phyloP scores from a whole-genome alignment of 2,797 vertebrate species.

The Crenuchus spilurus region DNA sequence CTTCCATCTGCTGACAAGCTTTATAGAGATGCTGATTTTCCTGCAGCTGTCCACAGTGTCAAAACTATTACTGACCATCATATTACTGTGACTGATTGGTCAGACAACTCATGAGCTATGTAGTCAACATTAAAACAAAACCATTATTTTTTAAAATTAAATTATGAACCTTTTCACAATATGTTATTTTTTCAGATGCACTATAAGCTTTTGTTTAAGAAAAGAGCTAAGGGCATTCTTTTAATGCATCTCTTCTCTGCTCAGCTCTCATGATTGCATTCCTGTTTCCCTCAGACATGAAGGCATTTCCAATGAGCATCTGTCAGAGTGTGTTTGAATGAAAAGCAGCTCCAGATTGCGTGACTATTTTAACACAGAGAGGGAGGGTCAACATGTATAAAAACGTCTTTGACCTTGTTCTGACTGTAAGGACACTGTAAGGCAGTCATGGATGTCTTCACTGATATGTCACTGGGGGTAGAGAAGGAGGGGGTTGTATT shows the following conservation, averaged over 20 bases:
- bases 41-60: too few relatives aligned
- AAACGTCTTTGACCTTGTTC: slow-evolving; percentile 21
- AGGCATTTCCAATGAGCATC: neutral
- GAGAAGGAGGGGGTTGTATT: neutral
- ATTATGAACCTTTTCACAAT: too few relatives aligned
- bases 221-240: neutral
- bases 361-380: slow-evolving; percentile 9
- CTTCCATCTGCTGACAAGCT: too few relatives aligned
- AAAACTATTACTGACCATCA: too few relatives aligned
- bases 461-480: neutral
- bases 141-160: too few relatives aligned
- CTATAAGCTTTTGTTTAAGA: neutral
- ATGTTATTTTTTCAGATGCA: too few relatives aligned
- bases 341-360: neutral
- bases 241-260: neutral
- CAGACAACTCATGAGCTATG: too few relatives aligned
- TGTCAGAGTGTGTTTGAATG: neutral
- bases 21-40: too few relatives aligned
- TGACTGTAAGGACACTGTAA: neutral
- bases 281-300: neutral
- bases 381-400: neutral
- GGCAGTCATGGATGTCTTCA: slow-evolving; percentile 11
- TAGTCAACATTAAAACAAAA: too few relatives aligned
- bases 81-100: too few relatives aligned
- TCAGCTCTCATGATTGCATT: neutral